A percentile compares a stretch with the other conserved stretches of the same genome.
phyloP scores from a whole-genome alignment of 2,797 vertebrate species.

The Pelodytes ibericus region DNA sequence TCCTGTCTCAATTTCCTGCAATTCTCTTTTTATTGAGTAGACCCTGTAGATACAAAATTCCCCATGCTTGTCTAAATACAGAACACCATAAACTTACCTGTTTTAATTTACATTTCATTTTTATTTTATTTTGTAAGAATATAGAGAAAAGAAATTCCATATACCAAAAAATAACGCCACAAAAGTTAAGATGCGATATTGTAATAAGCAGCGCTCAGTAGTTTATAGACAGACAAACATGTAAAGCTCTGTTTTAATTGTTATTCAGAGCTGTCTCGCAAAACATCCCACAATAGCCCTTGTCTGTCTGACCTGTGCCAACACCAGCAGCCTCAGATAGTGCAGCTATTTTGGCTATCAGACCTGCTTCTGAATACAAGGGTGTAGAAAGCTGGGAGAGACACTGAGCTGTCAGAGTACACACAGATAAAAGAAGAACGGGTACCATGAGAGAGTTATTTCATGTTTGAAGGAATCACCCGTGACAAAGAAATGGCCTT shows the following conservation, averaged over 20 bases:
- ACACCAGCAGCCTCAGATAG: background rate
- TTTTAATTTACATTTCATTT: too few species aligned
- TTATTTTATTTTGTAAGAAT: too few species aligned
- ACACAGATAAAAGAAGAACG: conserved; percentile 19
- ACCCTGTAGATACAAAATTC: too few species aligned
- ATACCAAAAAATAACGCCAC: too few species aligned
- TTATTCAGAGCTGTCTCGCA: conserved; percentile 10
- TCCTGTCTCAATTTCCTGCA: too few species aligned
- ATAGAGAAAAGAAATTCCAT: too few species aligned
- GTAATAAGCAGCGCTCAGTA: too few species aligned
- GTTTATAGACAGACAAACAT: too few species aligned
- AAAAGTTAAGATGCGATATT: too few species aligned
- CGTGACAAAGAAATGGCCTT: conserved; percentile 20
- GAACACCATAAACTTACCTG: too few species aligned
- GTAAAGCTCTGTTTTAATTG: conserved; percentile 8
- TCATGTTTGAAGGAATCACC: conserved; percentile 1
- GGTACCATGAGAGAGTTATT: background rate
- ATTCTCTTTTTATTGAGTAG: too few species aligned
- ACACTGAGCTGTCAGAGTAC: conserved; percentile 31
- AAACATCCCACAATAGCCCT: conserved; percentile 16
- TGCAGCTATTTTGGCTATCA: conserved; percentile 19
- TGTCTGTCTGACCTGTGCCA: background rate
- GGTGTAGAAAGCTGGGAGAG: conserved; percentile 45
- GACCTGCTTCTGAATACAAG: background rate
- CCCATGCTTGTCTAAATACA: too few species aligned